Conservation (phyloP, 2,888 invertebrate species). For the Caenorhabditis doughertyi region DNA sequence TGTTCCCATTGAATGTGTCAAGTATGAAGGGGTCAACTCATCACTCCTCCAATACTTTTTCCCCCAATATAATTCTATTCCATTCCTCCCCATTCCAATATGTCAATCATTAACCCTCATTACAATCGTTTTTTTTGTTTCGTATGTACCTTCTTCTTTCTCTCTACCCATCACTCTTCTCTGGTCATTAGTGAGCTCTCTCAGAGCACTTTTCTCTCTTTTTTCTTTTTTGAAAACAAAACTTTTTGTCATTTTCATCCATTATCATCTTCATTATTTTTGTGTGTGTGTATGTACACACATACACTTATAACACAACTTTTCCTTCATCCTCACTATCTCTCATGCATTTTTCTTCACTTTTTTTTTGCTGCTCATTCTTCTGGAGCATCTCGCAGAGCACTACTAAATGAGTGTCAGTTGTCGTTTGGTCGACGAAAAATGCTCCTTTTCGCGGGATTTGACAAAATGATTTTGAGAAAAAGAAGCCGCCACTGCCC, state of each 20-base stretch:
- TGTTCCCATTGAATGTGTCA: neutral
- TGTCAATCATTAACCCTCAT: constrained; percentile 26
- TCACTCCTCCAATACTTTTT: neutral
- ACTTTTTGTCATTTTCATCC: constrained; percentile 6
- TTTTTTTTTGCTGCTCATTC: neutral
- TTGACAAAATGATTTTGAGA: constrained; percentile 1
- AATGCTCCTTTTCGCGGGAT: neutral
- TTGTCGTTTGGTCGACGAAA: constrained; percentile 4
- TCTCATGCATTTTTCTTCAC: neutral
- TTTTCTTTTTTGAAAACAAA: neutral
- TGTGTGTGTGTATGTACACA: constrained; percentile 17
- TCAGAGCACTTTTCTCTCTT: neutral
- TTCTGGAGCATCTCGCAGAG: too few species aligned
- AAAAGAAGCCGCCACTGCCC: neutral
- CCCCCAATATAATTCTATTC: neutral
- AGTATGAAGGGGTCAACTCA: constrained; percentile 1
- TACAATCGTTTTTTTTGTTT: constrained; percentile 18
- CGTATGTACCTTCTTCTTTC: neutral
- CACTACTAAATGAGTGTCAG: constrained; percentile 1
- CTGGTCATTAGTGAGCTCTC: neutral
- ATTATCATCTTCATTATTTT: constrained; percentile 19
- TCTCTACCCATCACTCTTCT: neutral
- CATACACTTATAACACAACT: constrained; percentile 8
- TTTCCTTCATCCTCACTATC: neutral
- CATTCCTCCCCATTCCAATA: constrained; percentile 15